Conservation (phyloP, 2,888 invertebrate species). For the Bhutanitis thaidina region DNA sequence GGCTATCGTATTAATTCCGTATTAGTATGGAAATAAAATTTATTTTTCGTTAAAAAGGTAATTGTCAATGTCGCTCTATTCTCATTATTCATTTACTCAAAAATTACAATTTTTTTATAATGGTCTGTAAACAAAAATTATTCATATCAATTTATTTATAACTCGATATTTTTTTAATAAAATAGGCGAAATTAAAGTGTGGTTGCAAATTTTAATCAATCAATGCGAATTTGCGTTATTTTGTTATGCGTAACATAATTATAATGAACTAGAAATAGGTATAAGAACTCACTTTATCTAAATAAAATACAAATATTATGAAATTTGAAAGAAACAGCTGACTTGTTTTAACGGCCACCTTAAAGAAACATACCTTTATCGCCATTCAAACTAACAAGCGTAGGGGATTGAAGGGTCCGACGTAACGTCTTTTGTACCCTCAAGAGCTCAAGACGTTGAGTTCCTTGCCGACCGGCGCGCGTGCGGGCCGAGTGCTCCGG, state of each 20-base stretch:
- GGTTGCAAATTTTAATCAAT: too few species aligned
- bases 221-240: too few species aligned
- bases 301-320: not conserved
- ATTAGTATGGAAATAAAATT: not conserved
- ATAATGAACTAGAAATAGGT: too few species aligned
- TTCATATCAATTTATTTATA: too few species aligned
- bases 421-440: constrained; percentile 72
- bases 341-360: constrained; percentile 41
- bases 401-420: constrained; percentile 65
- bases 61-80: not conserved
- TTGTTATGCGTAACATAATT: too few species aligned
- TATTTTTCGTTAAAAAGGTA: not conserved
- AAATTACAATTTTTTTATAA: too few species aligned
- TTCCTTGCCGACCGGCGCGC: constrained; percentile 68
- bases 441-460: constrained; percentile 67
- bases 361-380: constrained; percentile 54
- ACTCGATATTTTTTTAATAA: too few species aligned
- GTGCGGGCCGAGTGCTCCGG: constrained; percentile 57
- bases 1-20: constrained; percentile 5
- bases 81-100: not conserved
- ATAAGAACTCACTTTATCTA: too few species aligned
- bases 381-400: constrained; percentile 52
- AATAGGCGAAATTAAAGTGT: too few species aligned
- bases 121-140: too few species aligned
- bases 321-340: constrained; percentile 15